Conservation (phyloP, 1,140 invertebrate species). For the Papilio helenus region DNA sequence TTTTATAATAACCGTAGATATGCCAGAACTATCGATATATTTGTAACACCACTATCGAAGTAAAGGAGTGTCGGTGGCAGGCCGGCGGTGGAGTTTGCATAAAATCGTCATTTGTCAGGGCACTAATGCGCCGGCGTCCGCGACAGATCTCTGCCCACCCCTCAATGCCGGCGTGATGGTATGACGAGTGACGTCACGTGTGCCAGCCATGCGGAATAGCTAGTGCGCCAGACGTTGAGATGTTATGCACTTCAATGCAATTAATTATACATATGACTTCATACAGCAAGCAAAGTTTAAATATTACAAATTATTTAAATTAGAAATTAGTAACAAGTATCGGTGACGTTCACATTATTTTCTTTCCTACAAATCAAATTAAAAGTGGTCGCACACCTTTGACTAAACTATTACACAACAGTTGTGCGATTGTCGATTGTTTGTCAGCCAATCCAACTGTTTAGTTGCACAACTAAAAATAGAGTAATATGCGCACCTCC, state of each 20-base stretch:
- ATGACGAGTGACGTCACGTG: slow-evolving; percentile 50
- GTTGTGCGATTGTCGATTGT: too few species aligned
- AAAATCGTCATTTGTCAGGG: slow-evolving; percentile 73
- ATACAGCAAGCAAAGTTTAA: not conserved
- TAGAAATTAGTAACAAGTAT: too few species aligned
- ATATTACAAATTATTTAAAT: too few species aligned
- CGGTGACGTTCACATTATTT: not conserved
- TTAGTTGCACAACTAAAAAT: too few species aligned
- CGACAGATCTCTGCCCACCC: slow-evolving; percentile 52
- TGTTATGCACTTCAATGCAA: slow-evolving; percentile 14
- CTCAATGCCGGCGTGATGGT: slow-evolving; percentile 43
- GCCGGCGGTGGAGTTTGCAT: slow-evolving; percentile 61
- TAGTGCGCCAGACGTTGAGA: slow-evolving; percentile 26
- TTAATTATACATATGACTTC: slow-evolving; percentile 13
- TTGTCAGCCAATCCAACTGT: too few species aligned
- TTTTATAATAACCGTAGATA: not conserved
- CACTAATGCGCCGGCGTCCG: slow-evolving; percentile 64
- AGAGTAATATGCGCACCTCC: too few species aligned
- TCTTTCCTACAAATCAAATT: not conserved
- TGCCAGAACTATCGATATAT: slow-evolving; percentile 11
- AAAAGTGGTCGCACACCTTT: too few species aligned
- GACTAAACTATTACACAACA: too few species aligned
- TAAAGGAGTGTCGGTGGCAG: slow-evolving; percentile 62
- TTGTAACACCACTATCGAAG: slow-evolving; percentile 43
- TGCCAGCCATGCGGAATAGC: slow-evolving; percentile 38